A percentile compares a stretch with the other conserved stretches of the same genome.
Evolutionary conservation across 2,797 vertebrate species (phyloP).

Genomic region (Sarcophilus harrisii): DNA sequence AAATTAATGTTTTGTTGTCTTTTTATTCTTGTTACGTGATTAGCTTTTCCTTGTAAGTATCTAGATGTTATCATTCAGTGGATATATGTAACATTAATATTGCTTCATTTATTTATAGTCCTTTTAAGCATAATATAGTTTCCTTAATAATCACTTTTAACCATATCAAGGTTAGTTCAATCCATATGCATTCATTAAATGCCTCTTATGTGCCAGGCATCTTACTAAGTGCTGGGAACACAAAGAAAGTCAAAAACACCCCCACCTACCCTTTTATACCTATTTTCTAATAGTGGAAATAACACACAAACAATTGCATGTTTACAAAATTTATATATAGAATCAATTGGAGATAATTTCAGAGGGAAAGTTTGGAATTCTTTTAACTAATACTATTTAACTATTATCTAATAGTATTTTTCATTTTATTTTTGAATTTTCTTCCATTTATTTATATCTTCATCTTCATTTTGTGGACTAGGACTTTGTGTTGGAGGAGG

Average conservation of each 20-base stretch:
- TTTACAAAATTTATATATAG: not conserved
- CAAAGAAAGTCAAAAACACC: not conserved
- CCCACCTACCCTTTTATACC: not conserved
- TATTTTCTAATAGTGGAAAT: not conserved
- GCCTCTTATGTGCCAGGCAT: not conserved
- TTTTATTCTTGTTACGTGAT: not conserved
- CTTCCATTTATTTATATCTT: not conserved
- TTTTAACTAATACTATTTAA: not conserved
- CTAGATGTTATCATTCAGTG: not conserved
- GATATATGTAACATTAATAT: not conserved
- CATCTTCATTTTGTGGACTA: not conserved
- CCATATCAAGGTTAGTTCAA: not conserved
- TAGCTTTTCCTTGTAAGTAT: not conserved
- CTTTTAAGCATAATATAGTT: not conserved
- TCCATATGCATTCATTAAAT: not conserved
- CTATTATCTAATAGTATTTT: not conserved
- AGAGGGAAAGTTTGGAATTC: not conserved
- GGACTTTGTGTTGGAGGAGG: not conserved
- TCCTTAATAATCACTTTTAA: not conserved
- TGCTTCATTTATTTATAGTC: not conserved
- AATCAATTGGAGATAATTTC: not conserved
- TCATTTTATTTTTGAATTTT: not conserved
- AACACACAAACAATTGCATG: not conserved
- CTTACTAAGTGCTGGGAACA: not conserved
- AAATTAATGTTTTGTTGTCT: not conserved